Percentiles rank a stretch among this genome's conserved stretches.
Conservation (phyloP, 2,888 invertebrate genomes). For the Cactoblastis cactorum region DNA sequence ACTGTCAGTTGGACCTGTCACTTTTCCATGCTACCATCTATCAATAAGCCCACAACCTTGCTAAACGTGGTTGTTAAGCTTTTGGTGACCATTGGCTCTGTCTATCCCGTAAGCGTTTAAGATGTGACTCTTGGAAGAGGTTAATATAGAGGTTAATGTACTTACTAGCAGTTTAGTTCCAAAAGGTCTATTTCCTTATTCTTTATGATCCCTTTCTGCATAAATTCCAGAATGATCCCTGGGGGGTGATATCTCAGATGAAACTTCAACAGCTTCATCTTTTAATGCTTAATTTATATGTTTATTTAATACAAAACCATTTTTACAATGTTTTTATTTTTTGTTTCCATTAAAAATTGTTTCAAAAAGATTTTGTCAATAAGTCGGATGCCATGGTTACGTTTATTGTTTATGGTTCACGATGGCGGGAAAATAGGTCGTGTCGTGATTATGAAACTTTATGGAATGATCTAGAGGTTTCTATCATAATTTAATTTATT, state of each 20-base stretch:
- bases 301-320: conserved; percentile 19
- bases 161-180: conserved; percentile 81
- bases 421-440: not conserved
- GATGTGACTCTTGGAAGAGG: too few species aligned
- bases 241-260: conserved; percentile 86
- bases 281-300: conserved; percentile 14
- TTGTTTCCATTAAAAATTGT: conserved; percentile 28
- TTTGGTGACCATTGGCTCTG: too few species aligned
- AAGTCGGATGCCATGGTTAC: conserved; percentile 47
- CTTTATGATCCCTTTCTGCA: conserved; percentile 75
- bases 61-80: too few species aligned
- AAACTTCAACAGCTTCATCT: conserved; percentile 84
- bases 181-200: conserved; percentile 83
- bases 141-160: too few species aligned
- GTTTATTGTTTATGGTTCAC: conserved; percentile 1
- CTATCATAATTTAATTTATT: not conserved
- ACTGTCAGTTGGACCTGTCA: too few species aligned
- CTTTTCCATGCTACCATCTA: too few species aligned
- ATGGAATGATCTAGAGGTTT: not conserved
- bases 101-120: too few species aligned
- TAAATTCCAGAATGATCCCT: conserved; percentile 82
- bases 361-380: conserved; percentile 58
- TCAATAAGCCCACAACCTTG: too few species aligned
- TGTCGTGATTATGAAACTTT: not conserved
- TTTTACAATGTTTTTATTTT: conserved; percentile 23